Evolutionary conservation across 2,888 invertebrate genomes (phyloP).

Genomic region (Aproaerema taeniolella): DNA sequence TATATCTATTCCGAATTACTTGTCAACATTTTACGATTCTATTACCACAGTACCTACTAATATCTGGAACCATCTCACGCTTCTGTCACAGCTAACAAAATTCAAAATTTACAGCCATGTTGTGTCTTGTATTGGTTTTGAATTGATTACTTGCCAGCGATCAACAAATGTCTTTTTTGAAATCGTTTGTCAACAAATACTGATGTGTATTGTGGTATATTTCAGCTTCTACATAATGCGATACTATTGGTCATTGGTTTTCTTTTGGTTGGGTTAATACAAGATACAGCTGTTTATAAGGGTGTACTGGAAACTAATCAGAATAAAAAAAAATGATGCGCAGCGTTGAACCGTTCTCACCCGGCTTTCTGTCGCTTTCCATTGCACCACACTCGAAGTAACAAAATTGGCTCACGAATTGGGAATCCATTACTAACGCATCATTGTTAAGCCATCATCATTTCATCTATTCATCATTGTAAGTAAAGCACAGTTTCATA

Average conservation of each 20-base stretch:
- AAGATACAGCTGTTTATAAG: constrained; percentile 75
- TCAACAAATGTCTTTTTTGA: constrained; percentile 39
- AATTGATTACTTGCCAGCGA: constrained; percentile 40
- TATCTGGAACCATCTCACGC: constrained; percentile 67
- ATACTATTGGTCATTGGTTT: constrained; percentile 74
- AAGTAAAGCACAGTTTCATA: constrained; percentile 66
- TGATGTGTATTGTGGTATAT: constrained; percentile 72
- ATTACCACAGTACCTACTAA: constrained; percentile 53
- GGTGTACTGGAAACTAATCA: constrained; percentile 76
- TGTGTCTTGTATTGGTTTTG: constrained; percentile 78
- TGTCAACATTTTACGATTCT: constrained; percentile 23
- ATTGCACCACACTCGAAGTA: constrained; percentile 72
- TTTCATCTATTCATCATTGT: constrained; percentile 67
- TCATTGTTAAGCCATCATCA: constrained; percentile 71
- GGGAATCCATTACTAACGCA: constrained; percentile 76
- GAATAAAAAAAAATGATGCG: constrained; percentile 54
- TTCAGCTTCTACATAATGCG: constrained; percentile 75
- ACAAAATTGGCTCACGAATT: constrained; percentile 74
- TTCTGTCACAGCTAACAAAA: constrained; percentile 74
- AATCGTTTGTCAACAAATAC: constrained; percentile 26
- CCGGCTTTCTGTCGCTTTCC: constrained; percentile 75
- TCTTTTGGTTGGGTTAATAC: constrained; percentile 78
- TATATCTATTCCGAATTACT: constrained; percentile 25
- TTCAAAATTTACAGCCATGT: constrained; percentile 70
- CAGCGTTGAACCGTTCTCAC: constrained; percentile 53